Conservation (phyloP, 2,888 invertebrate genomes). For the Tetranychus truncatus region DNA sequence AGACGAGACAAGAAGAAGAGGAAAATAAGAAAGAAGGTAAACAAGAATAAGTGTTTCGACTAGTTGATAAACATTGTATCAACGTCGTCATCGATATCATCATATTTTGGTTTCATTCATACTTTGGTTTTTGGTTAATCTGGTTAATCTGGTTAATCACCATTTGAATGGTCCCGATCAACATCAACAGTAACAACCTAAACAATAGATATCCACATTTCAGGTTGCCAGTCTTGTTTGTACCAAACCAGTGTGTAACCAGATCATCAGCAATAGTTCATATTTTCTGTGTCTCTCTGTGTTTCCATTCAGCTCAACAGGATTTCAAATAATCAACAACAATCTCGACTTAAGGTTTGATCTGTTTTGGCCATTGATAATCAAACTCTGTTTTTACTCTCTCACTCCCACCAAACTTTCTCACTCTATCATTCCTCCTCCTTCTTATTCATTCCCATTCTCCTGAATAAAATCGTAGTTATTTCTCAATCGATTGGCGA, state of each 20-base stretch:
- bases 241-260: neutral
- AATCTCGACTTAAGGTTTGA: neutral
- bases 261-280: neutral
- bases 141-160: too few relatives aligned
- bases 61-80: too few relatives aligned
- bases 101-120: too few relatives aligned
- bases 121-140: too few relatives aligned
- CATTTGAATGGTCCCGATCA: too few relatives aligned
- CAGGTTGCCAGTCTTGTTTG: neutral
- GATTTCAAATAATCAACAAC: neutral
- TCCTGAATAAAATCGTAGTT: neutral
- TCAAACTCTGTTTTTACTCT: neutral
- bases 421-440: neutral
- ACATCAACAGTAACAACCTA: too few relatives aligned
- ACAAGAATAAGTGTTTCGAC: neutral
- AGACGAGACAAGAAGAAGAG: neutral
- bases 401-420: slow-evolving; percentile 1
- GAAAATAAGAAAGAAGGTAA: neutral
- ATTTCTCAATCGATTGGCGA: neutral
- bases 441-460: neutral
- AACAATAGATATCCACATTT: too few relatives aligned
- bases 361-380: neutral
- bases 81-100: too few relatives aligned
- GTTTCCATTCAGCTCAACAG: neutral
- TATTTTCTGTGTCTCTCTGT: neutral